Conservation (phyloP, 92 coral and sea anemone genomes). For the Palythoa heliodiscus region DNA sequence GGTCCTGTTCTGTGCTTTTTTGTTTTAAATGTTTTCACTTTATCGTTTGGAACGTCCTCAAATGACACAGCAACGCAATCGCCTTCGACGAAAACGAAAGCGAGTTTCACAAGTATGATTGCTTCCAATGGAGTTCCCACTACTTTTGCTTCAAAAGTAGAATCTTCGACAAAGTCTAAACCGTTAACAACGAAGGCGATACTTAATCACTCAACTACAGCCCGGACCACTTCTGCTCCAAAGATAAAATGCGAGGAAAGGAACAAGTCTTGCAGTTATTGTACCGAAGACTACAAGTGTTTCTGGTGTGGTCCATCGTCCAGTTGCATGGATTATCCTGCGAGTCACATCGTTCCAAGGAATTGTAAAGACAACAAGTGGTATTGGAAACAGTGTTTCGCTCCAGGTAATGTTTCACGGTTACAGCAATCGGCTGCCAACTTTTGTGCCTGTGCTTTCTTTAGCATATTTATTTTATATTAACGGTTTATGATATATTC, state of each 20-base stretch:
- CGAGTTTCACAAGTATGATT: slow-evolving; percentile 18
- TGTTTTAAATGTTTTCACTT: background rate
- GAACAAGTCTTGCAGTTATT: slow-evolving; percentile 71
- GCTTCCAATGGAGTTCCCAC: slow-evolving; percentile 8
- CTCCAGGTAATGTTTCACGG: slow-evolving; percentile 64
- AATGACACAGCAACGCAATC: background rate
- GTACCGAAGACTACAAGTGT: slow-evolving; percentile 71
- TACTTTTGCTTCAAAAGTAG: background rate
- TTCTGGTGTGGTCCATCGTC: slow-evolving; percentile 78
- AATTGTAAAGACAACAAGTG: slow-evolving; percentile 86
- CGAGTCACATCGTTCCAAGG: slow-evolving; percentile 64
- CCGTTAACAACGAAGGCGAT: background rate
- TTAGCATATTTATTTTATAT: no score
- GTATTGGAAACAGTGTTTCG: slow-evolving; percentile 89
- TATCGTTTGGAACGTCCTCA: background rate
- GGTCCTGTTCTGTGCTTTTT: background rate
- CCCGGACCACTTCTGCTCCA: slow-evolving; percentile 58
- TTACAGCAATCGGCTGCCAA: no score
- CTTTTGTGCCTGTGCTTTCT: no score
- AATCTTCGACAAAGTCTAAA: background rate
- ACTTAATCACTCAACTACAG: slow-evolving; percentile 32
- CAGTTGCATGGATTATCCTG: slow-evolving; percentile 64
- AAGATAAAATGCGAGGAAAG: slow-evolving; percentile 56
- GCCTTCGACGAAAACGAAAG: slow-evolving; percentile 11
- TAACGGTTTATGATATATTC: no score